Evolutionary conservation across 2,888 invertebrate species (phyloP), one percentile per base, ranked within the genome.

Genomic region (Amiota minor): DNA sequence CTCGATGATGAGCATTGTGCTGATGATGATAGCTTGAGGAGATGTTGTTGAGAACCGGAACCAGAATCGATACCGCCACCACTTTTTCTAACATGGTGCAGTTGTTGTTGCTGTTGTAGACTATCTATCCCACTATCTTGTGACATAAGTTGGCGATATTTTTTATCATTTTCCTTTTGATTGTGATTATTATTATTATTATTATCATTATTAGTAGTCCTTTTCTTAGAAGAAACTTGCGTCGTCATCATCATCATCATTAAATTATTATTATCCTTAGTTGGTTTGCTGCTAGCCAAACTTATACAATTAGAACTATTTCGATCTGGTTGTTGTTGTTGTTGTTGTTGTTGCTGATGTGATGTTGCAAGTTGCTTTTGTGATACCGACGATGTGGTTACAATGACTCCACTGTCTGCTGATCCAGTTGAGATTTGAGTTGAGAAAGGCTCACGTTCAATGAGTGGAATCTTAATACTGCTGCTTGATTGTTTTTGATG

Each of bases 101-200:
- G 16, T 49, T 76, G 64, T 78, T 77, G 23, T 72, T 74, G 62
- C 76, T 83, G 72, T 35, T 35, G 35, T 35, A 86, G 86, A 78
- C 85, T 86, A 77, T 90, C 90, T 55, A 90, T 90, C 77, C 90
- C 90, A 71, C 89, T 89, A 76, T 90, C 90, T 74, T 89, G 89
- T 20, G 90, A 90, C 72, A 90, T 81, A 12, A 89, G 78, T 76
- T 88, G 84, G 20, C 79, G 79, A 46, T 67, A 50, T 16, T 67
- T 67, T 49, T 53, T 53, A 12, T 53, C 6, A 35, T 35, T 35
- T 35, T 35, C 6, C 1, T 23, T 23, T 23, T 23, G 23, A 23
- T 23, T 23, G 2, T 35, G 35, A 35, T 35, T 35, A 8, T 6
- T 3, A 35, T 35, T 35, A 35, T 35, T 35, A 6, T 35, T 35